Conservation (phyloP, 2,113 vertebrate genomes). For the Hydrochoerus hydrochaeris region DNA sequence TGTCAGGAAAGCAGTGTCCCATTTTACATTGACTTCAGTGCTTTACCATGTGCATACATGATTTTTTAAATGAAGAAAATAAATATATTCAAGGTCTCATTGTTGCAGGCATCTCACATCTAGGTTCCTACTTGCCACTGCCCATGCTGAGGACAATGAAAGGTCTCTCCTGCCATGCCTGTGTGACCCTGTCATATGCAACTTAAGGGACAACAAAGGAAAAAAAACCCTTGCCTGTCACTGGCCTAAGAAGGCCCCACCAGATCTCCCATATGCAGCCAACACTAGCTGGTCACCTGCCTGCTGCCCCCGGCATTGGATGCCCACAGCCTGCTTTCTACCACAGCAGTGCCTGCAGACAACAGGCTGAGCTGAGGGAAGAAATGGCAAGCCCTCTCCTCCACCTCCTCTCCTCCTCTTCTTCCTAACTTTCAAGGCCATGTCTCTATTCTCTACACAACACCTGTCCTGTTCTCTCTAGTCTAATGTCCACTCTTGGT, state of each 20-base stretch:
- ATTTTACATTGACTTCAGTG: background rate
- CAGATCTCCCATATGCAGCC: background rate
- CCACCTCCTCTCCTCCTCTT: background rate
- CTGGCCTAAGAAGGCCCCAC: background rate
- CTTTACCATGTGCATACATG: background rate
- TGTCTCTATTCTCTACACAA: background rate
- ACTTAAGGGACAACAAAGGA: background rate
- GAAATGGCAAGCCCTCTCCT: background rate
- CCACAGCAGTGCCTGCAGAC: background rate
- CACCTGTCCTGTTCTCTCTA: background rate
- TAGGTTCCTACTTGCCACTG: too few species aligned
- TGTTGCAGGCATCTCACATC: background rate
- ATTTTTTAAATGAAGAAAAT: conserved; percentile 29
- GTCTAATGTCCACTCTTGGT: background rate
- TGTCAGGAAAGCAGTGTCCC: background rate
- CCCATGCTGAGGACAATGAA: background rate
- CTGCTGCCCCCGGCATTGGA: background rate
- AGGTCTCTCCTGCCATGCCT: too few species aligned
- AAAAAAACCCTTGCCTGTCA: background rate
- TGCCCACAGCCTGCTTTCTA: background rate
- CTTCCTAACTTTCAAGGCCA: background rate
- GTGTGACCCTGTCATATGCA: background rate
- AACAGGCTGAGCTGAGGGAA: background rate
- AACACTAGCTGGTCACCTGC: background rate
- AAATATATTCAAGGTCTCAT: background rate